A percentile compares a stretch with the other conserved stretches of the same genome.
Evolutionary conservation across 2,113 vertebrate species (phyloP).

Genomic region (Tympanuchus pallidicinctus): DNA sequence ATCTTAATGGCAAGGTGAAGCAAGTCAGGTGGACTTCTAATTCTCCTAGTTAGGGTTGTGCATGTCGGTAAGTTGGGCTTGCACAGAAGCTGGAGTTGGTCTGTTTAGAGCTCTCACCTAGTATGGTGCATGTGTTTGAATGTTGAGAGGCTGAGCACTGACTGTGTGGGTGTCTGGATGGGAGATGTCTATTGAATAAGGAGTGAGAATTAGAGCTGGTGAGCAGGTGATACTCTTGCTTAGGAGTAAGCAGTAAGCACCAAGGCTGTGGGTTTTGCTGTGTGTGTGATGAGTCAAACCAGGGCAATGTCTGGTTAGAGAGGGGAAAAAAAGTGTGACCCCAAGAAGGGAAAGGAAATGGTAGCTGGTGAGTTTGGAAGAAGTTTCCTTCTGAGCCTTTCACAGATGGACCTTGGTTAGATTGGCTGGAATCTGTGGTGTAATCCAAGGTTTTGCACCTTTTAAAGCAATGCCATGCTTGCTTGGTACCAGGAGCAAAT

Average conservation of each 20-base stretch:
- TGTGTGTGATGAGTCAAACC: background rate
- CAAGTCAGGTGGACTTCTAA: background rate
- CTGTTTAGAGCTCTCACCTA: background rate
- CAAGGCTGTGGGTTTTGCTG: background rate
- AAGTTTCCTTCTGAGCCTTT: background rate
- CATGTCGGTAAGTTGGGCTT: background rate
- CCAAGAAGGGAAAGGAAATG: background rate
- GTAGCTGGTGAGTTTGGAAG: background rate
- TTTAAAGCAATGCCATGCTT: background rate
- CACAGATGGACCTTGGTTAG: background rate
- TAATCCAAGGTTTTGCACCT: background rate
- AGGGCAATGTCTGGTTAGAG: background rate
- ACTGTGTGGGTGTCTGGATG: background rate
- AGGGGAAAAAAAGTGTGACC: background rate
- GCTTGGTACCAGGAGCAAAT: background rate
- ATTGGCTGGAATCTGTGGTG: background rate
- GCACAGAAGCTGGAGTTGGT: background rate
- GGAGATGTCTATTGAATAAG: background rate
- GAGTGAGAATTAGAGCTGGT: background rate
- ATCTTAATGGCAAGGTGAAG: background rate
- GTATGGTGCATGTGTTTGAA: background rate
- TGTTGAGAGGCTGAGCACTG: background rate
- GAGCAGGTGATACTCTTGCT: background rate
- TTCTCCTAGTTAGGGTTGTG: background rate
- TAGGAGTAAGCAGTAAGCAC: background rate